phyloP scores from a whole-genome alignment of 2,888 invertebrate genomes.

The Agrochola circellaris region DNA sequence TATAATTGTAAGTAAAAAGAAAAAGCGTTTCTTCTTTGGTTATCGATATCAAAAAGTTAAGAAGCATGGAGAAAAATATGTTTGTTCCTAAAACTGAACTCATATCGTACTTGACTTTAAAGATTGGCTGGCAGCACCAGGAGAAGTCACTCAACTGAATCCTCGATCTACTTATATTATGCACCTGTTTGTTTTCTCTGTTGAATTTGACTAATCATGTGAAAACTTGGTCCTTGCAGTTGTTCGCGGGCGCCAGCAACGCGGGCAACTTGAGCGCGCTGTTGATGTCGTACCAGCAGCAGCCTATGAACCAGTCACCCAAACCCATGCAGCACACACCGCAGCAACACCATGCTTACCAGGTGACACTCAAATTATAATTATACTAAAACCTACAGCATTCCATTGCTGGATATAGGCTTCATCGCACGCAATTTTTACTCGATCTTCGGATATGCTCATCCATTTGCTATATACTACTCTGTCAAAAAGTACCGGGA shows the following conservation, averaged over 20 bases:
- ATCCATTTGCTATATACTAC: too few relatives aligned
- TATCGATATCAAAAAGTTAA: too few relatives aligned
- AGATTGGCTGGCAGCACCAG: too few relatives aligned
- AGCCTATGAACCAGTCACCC: conserved; percentile 85
- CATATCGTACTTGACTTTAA: too few relatives aligned
- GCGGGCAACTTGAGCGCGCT: conserved; percentile 83
- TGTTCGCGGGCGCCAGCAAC: conserved; percentile 80
- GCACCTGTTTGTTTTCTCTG: not conserved
- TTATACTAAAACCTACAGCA: not conserved
- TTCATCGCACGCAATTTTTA: not conserved
- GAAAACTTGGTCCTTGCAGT: conserved; percentile 62
- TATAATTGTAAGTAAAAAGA: too few relatives aligned
- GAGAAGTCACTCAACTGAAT: too few relatives aligned
- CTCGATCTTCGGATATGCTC: not conserved
- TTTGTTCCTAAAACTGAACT: too few relatives aligned
- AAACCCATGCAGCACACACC: conserved; percentile 86
- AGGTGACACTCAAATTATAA: conserved; percentile 71
- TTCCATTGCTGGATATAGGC: too few relatives aligned
- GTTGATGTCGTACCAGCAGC: conserved; percentile 89
- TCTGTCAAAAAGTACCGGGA: too few relatives aligned
- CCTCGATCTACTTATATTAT: not conserved
- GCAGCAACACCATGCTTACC: conserved; percentile 85
- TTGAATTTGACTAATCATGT: conserved; percentile 3
- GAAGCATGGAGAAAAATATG: too few relatives aligned
- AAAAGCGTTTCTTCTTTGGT: too few relatives aligned